Percentiles rank a stretch among this genome's conserved stretches.
phyloP scores from a whole-genome alignment of 2,888 invertebrate species.

The Ophion obscuratus region DNA sequence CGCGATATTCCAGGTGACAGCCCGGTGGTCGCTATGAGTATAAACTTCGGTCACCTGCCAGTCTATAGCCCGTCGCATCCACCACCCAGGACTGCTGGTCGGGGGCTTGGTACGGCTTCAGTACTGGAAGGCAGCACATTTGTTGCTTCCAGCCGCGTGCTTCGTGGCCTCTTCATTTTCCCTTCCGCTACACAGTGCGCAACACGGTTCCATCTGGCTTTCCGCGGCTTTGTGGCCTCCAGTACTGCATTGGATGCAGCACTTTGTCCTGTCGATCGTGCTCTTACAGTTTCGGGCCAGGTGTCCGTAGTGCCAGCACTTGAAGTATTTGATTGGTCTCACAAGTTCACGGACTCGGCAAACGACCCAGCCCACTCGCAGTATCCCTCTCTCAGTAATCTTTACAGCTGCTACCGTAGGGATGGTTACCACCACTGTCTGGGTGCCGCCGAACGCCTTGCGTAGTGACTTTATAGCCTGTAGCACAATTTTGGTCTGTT shows the following conservation, averaged over 20 bases:
- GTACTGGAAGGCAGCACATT: constrained; percentile 54
- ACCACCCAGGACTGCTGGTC: too few species aligned
- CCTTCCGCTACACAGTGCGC: constrained; percentile 51
- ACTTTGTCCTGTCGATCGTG: constrained; percentile 23
- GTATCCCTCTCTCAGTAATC: constrained; percentile 19
- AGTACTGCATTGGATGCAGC: constrained; percentile 60
- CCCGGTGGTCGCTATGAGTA: too few species aligned
- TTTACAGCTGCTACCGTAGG: not conserved
- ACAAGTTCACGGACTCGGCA: constrained; percentile 42
- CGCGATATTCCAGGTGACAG: too few species aligned
- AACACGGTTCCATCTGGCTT: constrained; percentile 39
- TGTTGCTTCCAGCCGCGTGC: constrained; percentile 54
- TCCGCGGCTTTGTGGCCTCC: constrained; percentile 52
- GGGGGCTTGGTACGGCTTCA: too few species aligned
- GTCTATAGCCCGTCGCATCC: too few species aligned
- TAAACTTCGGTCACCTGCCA: too few species aligned
- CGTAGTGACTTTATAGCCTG: constrained; percentile 13
- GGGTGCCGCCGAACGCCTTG: constrained; percentile 32
- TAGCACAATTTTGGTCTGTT: not conserved
- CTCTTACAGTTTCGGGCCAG: constrained; percentile 48
- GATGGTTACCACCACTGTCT: constrained; percentile 11
- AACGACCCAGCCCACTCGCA: constrained; percentile 62
- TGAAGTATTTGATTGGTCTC: constrained; percentile 52
- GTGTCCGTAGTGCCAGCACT: constrained; percentile 65
- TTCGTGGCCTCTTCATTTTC: constrained; percentile 11